Evolutionary conservation across 2,113 vertebrate genomes (phyloP).

Genomic region (Phocoena phocoena): DNA sequence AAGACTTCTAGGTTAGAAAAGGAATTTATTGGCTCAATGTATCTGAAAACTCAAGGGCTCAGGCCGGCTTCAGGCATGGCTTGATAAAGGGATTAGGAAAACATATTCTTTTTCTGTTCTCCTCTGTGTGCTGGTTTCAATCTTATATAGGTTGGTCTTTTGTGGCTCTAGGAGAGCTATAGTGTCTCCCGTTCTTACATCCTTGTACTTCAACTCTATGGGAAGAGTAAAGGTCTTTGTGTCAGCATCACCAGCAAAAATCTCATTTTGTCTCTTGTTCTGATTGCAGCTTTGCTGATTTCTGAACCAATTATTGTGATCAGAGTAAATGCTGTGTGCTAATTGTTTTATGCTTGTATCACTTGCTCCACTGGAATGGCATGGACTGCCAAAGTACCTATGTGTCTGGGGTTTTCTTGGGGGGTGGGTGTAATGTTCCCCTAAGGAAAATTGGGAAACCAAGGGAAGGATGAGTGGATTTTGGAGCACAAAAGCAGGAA

Average conservation of each 20-base stretch:
- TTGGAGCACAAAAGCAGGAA: not conserved
- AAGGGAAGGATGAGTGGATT: not conserved
- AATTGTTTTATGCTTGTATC: not conserved
- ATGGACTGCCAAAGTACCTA: not conserved
- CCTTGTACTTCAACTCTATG: not conserved
- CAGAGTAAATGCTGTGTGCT: not conserved
- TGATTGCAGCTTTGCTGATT: not conserved
- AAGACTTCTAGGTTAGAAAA: slow-evolving; percentile 29
- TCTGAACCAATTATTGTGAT: not conserved
- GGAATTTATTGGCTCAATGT: not conserved
- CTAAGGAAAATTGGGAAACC: not conserved
- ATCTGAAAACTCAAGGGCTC: not conserved
- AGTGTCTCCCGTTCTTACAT: not conserved
- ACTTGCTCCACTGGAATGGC: not conserved
- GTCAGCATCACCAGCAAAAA: not conserved
- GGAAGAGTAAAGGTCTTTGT: not conserved
- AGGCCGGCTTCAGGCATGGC: not conserved
- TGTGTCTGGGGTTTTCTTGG: not conserved
- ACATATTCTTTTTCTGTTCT: not conserved
- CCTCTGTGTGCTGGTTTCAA: not conserved
- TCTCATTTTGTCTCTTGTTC: not conserved
- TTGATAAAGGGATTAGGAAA: not conserved
- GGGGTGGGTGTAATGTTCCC: not conserved
- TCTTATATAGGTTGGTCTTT: not conserved
- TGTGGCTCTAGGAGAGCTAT: not conserved